Percentiles rank a stretch among this genome's conserved stretches.
Conservation (phyloP, 2,113 vertebrate genomes). For the Sterna hirundo region DNA sequence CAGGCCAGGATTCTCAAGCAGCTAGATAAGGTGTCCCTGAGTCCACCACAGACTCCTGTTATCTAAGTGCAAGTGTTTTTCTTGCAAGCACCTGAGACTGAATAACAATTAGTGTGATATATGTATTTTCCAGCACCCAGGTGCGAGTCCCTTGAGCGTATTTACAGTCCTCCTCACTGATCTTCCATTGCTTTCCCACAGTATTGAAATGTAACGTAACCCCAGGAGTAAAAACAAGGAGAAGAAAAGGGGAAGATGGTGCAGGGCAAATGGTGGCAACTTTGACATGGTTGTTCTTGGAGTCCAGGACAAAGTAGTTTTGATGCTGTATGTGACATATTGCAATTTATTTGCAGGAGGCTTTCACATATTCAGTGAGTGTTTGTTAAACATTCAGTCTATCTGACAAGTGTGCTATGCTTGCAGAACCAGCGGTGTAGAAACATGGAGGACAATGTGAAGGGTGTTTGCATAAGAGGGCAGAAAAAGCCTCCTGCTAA, state of each 20-base stretch:
- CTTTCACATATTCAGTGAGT: not conserved
- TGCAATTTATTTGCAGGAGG: not conserved
- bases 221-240: not conserved
- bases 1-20: too few species aligned
- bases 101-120: too few species aligned
- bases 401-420: not conserved
- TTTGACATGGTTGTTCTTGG: not conserved
- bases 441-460: not conserved
- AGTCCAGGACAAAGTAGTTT: not conserved
- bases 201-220: not conserved
- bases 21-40: too few species aligned
- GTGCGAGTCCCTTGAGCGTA: too few species aligned
- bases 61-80: too few species aligned
- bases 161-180: too few species aligned
- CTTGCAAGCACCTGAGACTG: too few species aligned
- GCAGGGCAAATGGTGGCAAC: not conserved
- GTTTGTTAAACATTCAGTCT: not conserved
- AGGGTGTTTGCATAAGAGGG: not conserved
- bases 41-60: too few species aligned
- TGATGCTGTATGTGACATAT: not conserved
- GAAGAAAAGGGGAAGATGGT: not conserved
- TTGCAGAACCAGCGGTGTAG: not conserved
- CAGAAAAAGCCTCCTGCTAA: not conserved
- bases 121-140: too few species aligned
- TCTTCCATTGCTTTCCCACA: too few species aligned